Percentiles rank a stretch among this genome's conserved stretches.
These are phyloP conservation scores for Silvanus unidentatus DNA, from an alignment of 2,888 invertebrate genomes.

Conservation along the genomic window DNA sequence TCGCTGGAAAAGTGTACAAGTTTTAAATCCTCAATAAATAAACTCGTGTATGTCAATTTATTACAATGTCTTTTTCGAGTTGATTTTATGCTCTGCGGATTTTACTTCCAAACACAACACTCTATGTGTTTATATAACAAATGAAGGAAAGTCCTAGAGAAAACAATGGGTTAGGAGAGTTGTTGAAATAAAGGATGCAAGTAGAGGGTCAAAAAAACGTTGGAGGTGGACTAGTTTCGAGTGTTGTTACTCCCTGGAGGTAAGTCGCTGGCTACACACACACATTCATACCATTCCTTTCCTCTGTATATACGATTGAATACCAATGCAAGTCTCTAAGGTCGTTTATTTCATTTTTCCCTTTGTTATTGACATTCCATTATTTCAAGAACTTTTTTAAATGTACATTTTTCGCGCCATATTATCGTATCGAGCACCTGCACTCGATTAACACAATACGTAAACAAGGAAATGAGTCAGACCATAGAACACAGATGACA, in stretches of 20 bases:
- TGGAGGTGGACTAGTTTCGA: conserved; percentile 21
- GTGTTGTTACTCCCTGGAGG: conserved; percentile 20
- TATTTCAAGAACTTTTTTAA: conserved; percentile 11
- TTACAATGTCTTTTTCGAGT: conserved; percentile 2
- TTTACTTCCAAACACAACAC: not conserved
- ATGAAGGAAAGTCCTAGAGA: conserved; percentile 22
- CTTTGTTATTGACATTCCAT: conserved; percentile 26
- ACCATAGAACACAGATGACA: no score
- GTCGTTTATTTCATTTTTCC: conserved; percentile 26
- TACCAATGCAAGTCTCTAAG: conserved; percentile 24
- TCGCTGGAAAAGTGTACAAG: no score
- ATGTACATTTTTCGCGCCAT: no score
- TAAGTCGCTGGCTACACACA: no score
- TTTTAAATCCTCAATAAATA: no score
- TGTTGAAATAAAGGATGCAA: conserved; percentile 22
- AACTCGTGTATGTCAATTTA: conserved; percentile 7
- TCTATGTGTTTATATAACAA: conserved; percentile 20
- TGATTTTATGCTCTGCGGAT: conserved; percentile 3
- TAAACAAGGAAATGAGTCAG: no score
- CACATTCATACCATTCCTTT: no score
- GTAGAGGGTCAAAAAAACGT: conserved; percentile 17
- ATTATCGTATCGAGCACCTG: no score
- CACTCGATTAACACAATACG: no score
- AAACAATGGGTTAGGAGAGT: conserved; percentile 12
- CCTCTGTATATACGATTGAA: conserved; percentile 21